Base-by-base conservation (phyloP, 2,888 invertebrate species). In the Drosophila colorata region DNA sequence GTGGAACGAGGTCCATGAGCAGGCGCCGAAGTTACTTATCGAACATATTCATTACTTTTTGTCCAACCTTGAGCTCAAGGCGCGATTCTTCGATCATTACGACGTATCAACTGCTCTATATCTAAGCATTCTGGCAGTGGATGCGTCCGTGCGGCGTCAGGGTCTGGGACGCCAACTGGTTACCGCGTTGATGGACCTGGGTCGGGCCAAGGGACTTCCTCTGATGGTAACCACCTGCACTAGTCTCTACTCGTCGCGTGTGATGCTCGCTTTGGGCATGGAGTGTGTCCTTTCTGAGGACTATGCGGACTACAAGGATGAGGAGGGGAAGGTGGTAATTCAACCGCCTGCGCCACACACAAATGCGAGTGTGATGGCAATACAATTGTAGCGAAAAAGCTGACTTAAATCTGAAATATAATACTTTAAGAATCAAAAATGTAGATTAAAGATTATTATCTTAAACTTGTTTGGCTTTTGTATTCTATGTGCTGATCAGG, bases 191-290 rank as follows among this genome's bases (percentile, higher is more conserved):
- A 78, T 88, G 18, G 78, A 85, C 4, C 28, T 80, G 46, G 90
- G 77, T 0, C 84, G 74, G 0, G 52, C 65, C 37, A 61, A 74
- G 28, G 74, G 78, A 4, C 84, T 72, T 41, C 76, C 78, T 1
- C 41, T 90, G 4, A 51, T 84, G 13, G 67, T 74, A 6, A 59
- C 70, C 11, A 84, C 83, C 69, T 91, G 90, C 60, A 88, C 91
- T 0, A 90, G 90, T 51, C 23, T 67, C 6, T 81, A 80, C 65
- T 89, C 91, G 4, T 69, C 71, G 1, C 72, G 74, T 2, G 58
- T 90, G 11, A 83, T 87, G 57, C 60, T 75, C 28, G 60, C 65
- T 6, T 57, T 88, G 9, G 61, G 75, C 4, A 83, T 90, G 89
- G 73, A 86, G 4, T 69, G 63, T 23, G 64, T 90, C 4, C 64